Base-by-base conservation (phyloP, 2,888 invertebrate species). In the Smittia aterrima region DNA sequence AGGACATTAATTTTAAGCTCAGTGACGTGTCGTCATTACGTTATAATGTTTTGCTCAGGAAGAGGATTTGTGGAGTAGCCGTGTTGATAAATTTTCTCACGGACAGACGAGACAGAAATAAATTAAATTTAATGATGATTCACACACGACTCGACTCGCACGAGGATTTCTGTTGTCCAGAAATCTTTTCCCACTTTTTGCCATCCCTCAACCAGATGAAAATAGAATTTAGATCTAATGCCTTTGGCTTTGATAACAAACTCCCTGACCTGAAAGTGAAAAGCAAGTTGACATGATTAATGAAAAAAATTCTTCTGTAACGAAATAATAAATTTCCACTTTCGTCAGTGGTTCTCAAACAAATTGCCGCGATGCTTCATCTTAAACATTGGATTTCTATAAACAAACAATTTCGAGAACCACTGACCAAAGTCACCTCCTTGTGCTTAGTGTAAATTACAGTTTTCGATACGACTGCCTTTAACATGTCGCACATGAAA, bases 111-210 rank as follows among this genome's bases (percentile, higher is more conserved):
- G 72, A 72, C 72, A 72, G 72, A 72, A 62, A 72, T 62, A 72
- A 40, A 72, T 72, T 72, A 72, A 72, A 53, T 70, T 53, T 70
- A 70, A 70, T 70, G 70, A 72, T 72, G 72, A 72, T 72, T 62
- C 72, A 72, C 72, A 40, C 16, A 62, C 22, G 53, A 47, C 16
- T 58, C 22, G 53, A 47, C 16, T 58, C 58, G 58, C 58, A 58
- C 58, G 22, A 58, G 22, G n/a, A 27, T 27, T 27, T 27, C 25
- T 27, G 22, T 22, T 64, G 22, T 27, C 25, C 27, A 64, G 58
- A 22, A 58, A 3, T 58, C 9, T 22, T 64, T n/a, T 27, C 16
- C 22, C 58, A 18, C 22, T 58, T 22, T 58, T 58, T 58, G 58
- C 22, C 47, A 13, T 47, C 47, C 47, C 47, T 16, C 3, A 2